Evolutionary conservation across 2,113 vertebrate genomes (phyloP).

Genomic region (Grantiella picta): DNA sequence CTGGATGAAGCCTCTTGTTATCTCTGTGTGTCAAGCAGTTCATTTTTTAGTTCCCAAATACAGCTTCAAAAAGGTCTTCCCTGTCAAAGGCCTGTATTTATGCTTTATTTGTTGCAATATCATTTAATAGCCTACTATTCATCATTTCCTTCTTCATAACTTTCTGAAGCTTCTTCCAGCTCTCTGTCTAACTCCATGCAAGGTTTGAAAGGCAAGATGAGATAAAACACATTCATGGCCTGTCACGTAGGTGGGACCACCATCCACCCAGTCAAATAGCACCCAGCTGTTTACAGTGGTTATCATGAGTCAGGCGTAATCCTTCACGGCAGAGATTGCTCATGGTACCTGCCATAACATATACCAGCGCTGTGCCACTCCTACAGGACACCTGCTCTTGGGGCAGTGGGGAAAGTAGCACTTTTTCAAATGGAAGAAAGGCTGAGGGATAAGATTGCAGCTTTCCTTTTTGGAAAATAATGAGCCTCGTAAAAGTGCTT

Average conservation of each 20-base stretch:
- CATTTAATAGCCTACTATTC: constrained; percentile 41
- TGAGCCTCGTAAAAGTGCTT: neutral
- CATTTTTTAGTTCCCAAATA: constrained; percentile 37
- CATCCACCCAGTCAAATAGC: constrained; percentile 29
- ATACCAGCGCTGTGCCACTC: neutral
- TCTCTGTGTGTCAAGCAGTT: constrained; percentile 6
- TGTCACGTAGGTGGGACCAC: constrained; percentile 57
- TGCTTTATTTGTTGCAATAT: constrained; percentile 46
- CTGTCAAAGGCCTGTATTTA: constrained; percentile 1
- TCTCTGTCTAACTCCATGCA: neutral
- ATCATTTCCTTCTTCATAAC: constrained; percentile 42
- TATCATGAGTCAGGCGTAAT: constrained; percentile 42
- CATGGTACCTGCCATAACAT: neutral
- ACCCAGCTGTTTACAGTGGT: constrained; percentile 49
- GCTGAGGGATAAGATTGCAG: neutral
- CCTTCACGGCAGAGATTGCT: constrained; percentile 16
- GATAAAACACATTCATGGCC: constrained; percentile 36
- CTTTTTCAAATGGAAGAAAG: neutral
- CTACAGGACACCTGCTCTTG: neutral
- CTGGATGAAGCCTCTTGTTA: neutral
- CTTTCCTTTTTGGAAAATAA: neutral
- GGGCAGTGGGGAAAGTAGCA: neutral
- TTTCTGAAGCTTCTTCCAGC: neutral
- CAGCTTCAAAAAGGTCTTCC: constrained; percentile 33
- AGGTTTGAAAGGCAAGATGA: constrained; percentile 36